Percentiles rank a stretch among this genome's conserved stretches.
Evolutionary conservation across 1,140 invertebrate genomes (phyloP).

Genomic region (Leptestheria dahalacensis): DNA sequence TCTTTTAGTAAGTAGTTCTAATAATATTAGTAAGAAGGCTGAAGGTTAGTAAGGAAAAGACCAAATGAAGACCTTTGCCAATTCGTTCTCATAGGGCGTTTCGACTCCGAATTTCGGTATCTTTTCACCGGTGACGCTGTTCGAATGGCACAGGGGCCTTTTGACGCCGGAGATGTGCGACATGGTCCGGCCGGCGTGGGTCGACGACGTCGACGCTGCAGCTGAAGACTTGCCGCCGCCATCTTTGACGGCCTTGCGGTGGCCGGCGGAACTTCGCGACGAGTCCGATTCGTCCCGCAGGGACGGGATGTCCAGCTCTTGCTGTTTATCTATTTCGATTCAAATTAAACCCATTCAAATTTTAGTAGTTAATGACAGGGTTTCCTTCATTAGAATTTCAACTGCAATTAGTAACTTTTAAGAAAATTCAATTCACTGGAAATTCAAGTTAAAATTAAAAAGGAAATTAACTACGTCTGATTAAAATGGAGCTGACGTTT

Average conservation of each 20-base stretch:
- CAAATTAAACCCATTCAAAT: constrained; percentile 9
- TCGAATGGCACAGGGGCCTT: constrained; percentile 68
- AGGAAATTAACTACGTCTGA: no score
- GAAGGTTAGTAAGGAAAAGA: background rate
- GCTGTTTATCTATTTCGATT: constrained; percentile 68
- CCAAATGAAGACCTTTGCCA: constrained; percentile 52
- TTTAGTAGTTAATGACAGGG: no score
- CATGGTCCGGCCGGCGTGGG: constrained; percentile 39
- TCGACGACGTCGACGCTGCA: constrained; percentile 18
- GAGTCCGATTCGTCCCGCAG: constrained; percentile 41
- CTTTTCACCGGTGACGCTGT: constrained; percentile 76
- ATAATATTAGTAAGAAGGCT: background rate
- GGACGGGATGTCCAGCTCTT: constrained; percentile 82
- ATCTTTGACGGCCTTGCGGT: constrained; percentile 21
- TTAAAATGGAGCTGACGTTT: no score
- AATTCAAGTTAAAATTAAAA: no score
- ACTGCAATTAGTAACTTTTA: background rate
- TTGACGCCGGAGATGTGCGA: constrained; percentile 83
- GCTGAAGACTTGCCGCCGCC: constrained; percentile 17
- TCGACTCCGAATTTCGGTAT: constrained; percentile 85
- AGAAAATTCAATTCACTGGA: no score
- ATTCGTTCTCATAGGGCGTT: constrained; percentile 70
- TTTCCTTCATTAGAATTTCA: background rate
- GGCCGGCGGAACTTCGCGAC: constrained; percentile 33
- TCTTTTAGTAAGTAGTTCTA: no score